Percentiles rank a stretch among this genome's conserved stretches.
phyloP scores from a whole-genome alignment of 2,888 invertebrate genomes.

The Geophilus truncorum region DNA sequence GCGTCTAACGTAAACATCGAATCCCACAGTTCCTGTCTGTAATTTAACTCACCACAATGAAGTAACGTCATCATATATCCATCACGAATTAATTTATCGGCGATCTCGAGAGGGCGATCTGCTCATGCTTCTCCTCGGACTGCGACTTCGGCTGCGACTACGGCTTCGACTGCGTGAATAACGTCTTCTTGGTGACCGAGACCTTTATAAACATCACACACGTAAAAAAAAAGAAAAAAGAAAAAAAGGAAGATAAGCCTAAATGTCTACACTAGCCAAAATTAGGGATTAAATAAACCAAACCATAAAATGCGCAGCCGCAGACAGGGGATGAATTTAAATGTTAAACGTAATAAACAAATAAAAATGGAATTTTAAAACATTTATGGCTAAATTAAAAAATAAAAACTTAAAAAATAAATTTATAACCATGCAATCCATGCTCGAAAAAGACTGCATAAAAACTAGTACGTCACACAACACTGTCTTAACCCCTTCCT shows the following conservation, averaged over 20 bases:
- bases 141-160: conserved; percentile 36
- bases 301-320: not conserved
- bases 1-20: too few species aligned
- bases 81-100: not conserved
- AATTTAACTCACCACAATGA: not conserved
- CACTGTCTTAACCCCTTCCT: not conserved
- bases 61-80: not conserved
- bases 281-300: not conserved
- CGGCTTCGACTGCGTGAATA: conserved; percentile 35
- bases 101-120: conserved; percentile 35
- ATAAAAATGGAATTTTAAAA: not conserved
- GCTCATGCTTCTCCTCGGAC: conserved; percentile 33
- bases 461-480: not conserved
- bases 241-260: not conserved
- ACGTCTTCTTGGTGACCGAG: conserved; percentile 36
- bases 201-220: conserved; percentile 31
- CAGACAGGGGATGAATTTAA: not conserved
- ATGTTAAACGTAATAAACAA: not conserved
- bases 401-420: not conserved
- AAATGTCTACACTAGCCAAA: not conserved
- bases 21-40: too few species aligned
- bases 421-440: not conserved
- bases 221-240: not conserved
- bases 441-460: not conserved
- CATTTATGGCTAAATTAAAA: not conserved